Evolutionary conservation across 2,797 vertebrate genomes (phyloP), one percentile per base, ranked within the genome.

Genomic region (Enoplosus armatus): DNA sequence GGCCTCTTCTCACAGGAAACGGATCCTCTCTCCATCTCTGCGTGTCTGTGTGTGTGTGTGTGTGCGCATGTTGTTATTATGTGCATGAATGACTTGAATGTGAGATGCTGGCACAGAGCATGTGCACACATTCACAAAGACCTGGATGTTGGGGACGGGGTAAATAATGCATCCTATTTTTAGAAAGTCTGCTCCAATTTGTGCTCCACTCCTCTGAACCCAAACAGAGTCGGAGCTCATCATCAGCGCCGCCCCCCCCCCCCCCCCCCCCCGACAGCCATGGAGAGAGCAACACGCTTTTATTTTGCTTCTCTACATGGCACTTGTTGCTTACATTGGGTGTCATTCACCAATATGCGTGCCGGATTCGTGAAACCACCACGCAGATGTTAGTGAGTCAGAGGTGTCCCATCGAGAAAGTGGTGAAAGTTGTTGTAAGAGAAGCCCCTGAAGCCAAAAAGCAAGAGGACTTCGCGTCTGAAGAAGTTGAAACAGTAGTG

Each of bases 161-260:
- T 86, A 84, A 87, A 89, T 91, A 91, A 90, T 79, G 65, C 3
- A 8, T 72, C 63, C 85, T 92, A 92, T 91, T 90, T 93, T 90
- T 92, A 88, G 90, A 90, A n/a, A 82, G 67, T 83, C 77, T 88
- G 89, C 86, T 91, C 86, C 85, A 91, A 83, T 91, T 93, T 91
- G 73, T 80, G 73, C 82, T 87, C 64, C 73, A 48, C 81, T 88
- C 70, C 59, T 87, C 60, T 84, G 79, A 91, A 90, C 80, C 85
- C 82, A 82, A 85, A 89, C 85, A 86, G 66, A 84, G 82, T 79
- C 51, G 22, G 74, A 76, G 79, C 85, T 87, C 82, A 92, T 87
- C 82, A 92, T 91, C 89, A 89, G 80, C 15, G 0, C 80, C 64
- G 68, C 82, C 76, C 82, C 72, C 67, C 43, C 66, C 82, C 72